A percentile compares a stretch with the other conserved stretches of the same genome.
Evolutionary conservation across 2,888 invertebrate genomes (phyloP).

Genomic region (Shargacucullia verbasci): DNA sequence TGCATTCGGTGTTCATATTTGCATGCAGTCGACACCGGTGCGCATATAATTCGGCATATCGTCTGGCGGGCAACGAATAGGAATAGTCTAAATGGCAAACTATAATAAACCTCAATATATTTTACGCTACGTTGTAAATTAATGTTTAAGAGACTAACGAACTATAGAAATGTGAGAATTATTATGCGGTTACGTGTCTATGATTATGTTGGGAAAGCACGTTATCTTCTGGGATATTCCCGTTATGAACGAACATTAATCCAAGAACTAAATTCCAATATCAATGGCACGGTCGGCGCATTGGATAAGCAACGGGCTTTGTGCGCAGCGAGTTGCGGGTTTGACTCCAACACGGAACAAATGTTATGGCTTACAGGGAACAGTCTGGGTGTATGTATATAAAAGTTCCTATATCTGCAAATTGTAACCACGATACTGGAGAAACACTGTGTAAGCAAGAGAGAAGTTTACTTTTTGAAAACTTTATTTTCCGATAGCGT

Average conservation of each 20-base stretch:
- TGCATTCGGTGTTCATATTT: slow-evolving; percentile 51
- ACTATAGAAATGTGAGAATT: slow-evolving; percentile 33
- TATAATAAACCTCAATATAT: slow-evolving; percentile 65
- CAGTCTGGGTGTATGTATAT: no score
- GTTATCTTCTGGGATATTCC: slow-evolving; percentile 15
- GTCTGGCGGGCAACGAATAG: slow-evolving; percentile 61
- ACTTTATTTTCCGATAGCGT: background rate
- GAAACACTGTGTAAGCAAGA: no score
- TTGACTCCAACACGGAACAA: no score
- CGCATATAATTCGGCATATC: slow-evolving; percentile 54
- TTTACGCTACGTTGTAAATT: slow-evolving; percentile 46
- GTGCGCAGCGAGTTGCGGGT: no score
- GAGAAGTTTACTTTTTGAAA: no score
- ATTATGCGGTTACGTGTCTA: slow-evolving; percentile 32
- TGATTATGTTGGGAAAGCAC: slow-evolving; percentile 32
- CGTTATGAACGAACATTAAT: background rate
- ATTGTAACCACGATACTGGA: no score
- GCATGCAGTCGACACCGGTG: slow-evolving; percentile 47
- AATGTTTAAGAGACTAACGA: slow-evolving; percentile 36
- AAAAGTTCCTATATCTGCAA: no score
- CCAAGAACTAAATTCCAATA: no score
- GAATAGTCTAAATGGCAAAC: slow-evolving; percentile 73
- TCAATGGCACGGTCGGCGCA: no score
- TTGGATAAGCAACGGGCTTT: no score
- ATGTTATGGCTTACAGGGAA: no score